Percentiles rank a stretch among this genome's conserved stretches.
Conservation (phyloP, 1,140 invertebrate genomes). For the Tetramorium alpestre region DNA sequence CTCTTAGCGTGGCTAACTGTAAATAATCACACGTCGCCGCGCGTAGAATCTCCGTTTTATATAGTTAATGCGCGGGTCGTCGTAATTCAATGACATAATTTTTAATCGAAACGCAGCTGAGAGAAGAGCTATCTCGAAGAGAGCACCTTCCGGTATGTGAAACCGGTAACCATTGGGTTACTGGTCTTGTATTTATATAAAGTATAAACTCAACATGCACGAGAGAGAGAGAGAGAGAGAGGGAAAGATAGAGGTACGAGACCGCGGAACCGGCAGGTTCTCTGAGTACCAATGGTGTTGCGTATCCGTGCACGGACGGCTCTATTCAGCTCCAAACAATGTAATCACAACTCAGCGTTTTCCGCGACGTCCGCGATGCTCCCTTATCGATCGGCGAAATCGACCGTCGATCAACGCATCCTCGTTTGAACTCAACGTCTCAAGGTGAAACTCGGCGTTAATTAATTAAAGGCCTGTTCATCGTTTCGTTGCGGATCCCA, state of each 20-base stretch:
- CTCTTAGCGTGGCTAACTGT: not conserved
- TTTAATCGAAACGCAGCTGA: constrained; percentile 53
- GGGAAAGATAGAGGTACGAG: not conserved
- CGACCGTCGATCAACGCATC: constrained; percentile 75
- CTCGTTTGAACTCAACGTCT: constrained; percentile 61
- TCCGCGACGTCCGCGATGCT: constrained; percentile 70
- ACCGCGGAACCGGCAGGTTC: constrained; percentile 55
- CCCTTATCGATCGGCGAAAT: constrained; percentile 72
- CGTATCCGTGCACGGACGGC: constrained; percentile 76
- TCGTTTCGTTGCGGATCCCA: constrained; percentile 4
- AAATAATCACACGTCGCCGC: constrained; percentile 54
- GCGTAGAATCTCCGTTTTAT: constrained; percentile 33
- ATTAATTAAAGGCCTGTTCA: constrained; percentile 73
- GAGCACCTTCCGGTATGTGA: constrained; percentile 59
- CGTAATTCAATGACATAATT: constrained; percentile 68
- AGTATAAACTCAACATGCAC: constrained; percentile 72
- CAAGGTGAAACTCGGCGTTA: constrained; percentile 65
- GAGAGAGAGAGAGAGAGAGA: not conserved
- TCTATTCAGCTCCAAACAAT: constrained; percentile 81
- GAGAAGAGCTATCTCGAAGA: not conserved
- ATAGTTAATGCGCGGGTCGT: constrained; percentile 28
- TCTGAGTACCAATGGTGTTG: constrained; percentile 71
- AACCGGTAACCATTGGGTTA: constrained; percentile 75
- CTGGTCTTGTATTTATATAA: constrained; percentile 79
- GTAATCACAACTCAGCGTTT: constrained; percentile 82